phyloP scores from a whole-genome alignment of 2,113 vertebrate species.

The Oenanthe melanoleuca region DNA sequence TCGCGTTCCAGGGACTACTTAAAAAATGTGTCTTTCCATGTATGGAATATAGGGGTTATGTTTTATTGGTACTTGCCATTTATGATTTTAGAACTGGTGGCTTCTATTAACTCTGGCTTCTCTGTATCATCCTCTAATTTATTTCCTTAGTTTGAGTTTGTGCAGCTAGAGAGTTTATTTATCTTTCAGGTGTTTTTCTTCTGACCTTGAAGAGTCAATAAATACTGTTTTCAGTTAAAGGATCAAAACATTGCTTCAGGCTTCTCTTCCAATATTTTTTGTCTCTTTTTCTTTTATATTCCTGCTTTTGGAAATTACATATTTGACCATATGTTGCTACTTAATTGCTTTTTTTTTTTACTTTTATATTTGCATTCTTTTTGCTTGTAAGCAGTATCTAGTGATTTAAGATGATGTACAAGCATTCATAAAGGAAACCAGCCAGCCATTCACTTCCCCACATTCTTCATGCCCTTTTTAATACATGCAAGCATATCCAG shows the following conservation, averaged over 20 bases:
- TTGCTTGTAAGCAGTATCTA: neutral
- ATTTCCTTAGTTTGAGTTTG: neutral
- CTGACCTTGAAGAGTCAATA: neutral
- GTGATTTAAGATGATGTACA: neutral
- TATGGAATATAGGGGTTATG: neutral
- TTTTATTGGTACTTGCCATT: neutral
- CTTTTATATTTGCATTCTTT: neutral
- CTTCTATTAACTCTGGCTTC: neutral
- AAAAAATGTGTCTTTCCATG: neutral
- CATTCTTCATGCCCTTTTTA: neutral
- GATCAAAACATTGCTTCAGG: neutral
- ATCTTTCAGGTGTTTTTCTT: conserved; percentile 3
- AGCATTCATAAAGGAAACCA: neutral
- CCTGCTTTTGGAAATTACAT: neutral
- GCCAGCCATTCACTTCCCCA: neutral
- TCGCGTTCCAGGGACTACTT: neutral
- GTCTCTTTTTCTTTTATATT: neutral
- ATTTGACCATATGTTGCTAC: neutral
- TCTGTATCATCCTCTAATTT: neutral
- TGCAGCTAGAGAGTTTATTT: neutral
- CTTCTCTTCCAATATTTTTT: neutral
- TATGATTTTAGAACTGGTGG: neutral
- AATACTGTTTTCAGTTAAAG: neutral
- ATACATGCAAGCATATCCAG: neutral
- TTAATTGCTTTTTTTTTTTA: neutral